Conservation (phyloP, 2,113 vertebrate genomes). For the Urocolius indicus region DNA sequence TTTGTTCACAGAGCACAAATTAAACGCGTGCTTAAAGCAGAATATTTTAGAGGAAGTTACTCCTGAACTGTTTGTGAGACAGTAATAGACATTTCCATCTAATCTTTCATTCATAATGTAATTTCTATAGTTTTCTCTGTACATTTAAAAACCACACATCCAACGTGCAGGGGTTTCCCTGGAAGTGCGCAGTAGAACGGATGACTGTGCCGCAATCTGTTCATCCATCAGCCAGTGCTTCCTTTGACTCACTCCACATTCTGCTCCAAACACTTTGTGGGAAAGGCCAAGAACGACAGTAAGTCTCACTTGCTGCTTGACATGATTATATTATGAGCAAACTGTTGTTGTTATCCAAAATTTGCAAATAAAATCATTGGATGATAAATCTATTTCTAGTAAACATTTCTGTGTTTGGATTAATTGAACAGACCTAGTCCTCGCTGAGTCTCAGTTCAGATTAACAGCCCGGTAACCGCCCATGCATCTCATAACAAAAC, state of each 20-base stretch:
- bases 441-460: background rate
- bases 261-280: constrained; percentile 30
- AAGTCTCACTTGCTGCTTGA: constrained; percentile 53
- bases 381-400: constrained; percentile 33
- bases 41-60: constrained; percentile 72
- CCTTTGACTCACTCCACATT: constrained; percentile 47
- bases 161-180: constrained; percentile 49
- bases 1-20: constrained; percentile 78
- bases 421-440: constrained; percentile 5
- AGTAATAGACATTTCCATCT: constrained; percentile 65
- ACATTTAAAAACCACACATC: constrained; percentile 14
- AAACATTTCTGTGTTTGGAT: constrained; percentile 26
- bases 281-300: constrained; percentile 43
- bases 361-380: constrained; percentile 44
- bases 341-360: constrained; percentile 51
- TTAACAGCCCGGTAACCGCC: background rate
- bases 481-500: background rate
- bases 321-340: constrained; percentile 42
- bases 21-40: constrained; percentile 78
- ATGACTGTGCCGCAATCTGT: constrained; percentile 17
- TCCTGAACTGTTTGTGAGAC: constrained; percentile 70
- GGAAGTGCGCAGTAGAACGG: constrained; percentile 36
- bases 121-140: constrained; percentile 62
- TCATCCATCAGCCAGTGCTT: constrained; percentile 44
- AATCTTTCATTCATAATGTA: constrained; percentile 65